These are phyloP conservation scores for Clavelina lepadiformis DNA, from an alignment of 23 tunicate genomes.

Conservation along the genomic window DNA sequence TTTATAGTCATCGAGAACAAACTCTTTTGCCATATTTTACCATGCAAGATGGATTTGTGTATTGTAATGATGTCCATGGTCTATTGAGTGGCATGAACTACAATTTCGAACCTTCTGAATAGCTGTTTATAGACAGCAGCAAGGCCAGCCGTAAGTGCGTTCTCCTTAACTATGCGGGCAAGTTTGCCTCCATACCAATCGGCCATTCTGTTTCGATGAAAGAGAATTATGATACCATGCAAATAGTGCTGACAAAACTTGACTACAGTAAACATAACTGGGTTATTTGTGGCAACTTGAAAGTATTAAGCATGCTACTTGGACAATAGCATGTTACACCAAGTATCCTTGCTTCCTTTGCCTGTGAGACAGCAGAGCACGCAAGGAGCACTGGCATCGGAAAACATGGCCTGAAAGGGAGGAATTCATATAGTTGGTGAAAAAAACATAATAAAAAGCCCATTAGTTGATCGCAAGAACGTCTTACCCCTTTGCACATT, in stretches of 20 bases:
- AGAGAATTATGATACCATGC: slow-evolving; percentile 8
- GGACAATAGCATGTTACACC: neutral
- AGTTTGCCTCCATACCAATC: neutral
- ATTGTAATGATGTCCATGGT: slow-evolving; percentile 4
- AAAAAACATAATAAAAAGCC: too few relatives aligned
- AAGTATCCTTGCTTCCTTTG: slow-evolving; percentile 1
- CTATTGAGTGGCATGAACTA: neutral
- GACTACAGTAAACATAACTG: slow-evolving; percentile 16
- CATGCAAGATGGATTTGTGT: slow-evolving; percentile 4
- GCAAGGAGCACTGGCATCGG: too few relatives aligned
- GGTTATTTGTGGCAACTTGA: slow-evolving; percentile 3
- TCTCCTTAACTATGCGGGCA: neutral
- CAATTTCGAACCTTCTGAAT: neutral
- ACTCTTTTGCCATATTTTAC: slow-evolving; percentile 1
- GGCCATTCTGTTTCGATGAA: slow-evolving; percentile 10
- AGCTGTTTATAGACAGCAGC: slow-evolving; percentile 5
- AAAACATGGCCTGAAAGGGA: too few relatives aligned
- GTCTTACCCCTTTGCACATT: too few relatives aligned
- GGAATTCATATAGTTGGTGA: too few relatives aligned
- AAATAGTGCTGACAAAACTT: neutral
- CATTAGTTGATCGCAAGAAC: neutral
- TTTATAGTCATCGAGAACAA: slow-evolving; percentile 16
- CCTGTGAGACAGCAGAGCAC: slow-evolving; percentile 5
- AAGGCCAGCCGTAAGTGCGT: slow-evolving; percentile 7
- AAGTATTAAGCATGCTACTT: slow-evolving; percentile 2